A percentile compares a stretch with the other conserved stretches of the same genome.
These are phyloP conservation scores for Sisor rabdophorus DNA, from an alignment of 2,113 vertebrate species.

Conservation along the genomic window DNA sequence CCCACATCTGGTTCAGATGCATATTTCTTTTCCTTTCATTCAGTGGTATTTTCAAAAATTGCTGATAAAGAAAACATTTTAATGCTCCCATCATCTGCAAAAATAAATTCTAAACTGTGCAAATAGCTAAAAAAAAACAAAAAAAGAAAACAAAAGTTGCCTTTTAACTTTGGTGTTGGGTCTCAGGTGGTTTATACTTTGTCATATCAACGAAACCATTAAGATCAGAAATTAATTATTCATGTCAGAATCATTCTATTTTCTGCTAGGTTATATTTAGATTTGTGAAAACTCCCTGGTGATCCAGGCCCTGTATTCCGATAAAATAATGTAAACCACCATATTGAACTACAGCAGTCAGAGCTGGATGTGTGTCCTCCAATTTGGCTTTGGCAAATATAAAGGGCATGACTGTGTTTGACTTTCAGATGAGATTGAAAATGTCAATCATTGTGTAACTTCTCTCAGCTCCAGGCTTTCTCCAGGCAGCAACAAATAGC, in stretches of 20 bases:
- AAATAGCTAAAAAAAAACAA: not conserved
- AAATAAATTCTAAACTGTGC: not conserved
- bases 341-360: not conserved
- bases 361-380: not conserved
- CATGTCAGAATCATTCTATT: constrained; percentile 14
- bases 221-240: not conserved
- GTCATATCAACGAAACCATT: not conserved
- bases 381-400: constrained; percentile 6
- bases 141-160: not conserved
- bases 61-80: not conserved
- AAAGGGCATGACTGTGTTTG: constrained; percentile 2
- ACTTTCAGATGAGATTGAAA: constrained; percentile 5
- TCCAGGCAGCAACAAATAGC: no score
- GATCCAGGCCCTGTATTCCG: not conserved
- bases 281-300: constrained; percentile 23
- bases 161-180: not conserved
- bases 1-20: no score
- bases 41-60: no score
- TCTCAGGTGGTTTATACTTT: not conserved
- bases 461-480: not conserved
- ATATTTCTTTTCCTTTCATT: no score
- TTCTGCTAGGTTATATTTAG: constrained; percentile 15
- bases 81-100: not conserved
- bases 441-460: not conserved
- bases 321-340: not conserved